A percentile compares a stretch with the other conserved stretches of the same genome.
phyloP scores from a whole-genome alignment of 2,888 invertebrate genomes.

The Galeopsomyia nigrocyanea region DNA sequence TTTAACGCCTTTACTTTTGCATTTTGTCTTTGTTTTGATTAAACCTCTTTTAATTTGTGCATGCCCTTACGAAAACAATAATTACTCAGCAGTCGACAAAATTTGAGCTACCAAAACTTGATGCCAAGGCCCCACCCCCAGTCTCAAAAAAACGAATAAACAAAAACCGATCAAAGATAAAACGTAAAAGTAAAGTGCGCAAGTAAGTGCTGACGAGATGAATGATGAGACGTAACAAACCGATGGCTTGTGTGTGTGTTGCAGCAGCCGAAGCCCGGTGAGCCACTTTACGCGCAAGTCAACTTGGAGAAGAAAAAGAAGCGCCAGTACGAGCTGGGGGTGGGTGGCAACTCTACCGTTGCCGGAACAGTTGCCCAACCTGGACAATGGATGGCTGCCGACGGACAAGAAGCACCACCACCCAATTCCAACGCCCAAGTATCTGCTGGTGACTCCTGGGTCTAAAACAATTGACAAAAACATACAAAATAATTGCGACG shows the following conservation, averaged over 20 bases:
- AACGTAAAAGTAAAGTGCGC: constrained; percentile 28
- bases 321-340: constrained; percentile 68
- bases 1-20: constrained; percentile 30
- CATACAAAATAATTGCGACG: neutral
- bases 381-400: constrained; percentile 56
- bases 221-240: neutral
- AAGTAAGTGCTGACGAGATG: constrained; percentile 1
- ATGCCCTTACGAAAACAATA: constrained; percentile 1
- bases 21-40: constrained; percentile 23
- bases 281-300: constrained; percentile 77
- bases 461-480: constrained; percentile 54
- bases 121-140: constrained; percentile 45
- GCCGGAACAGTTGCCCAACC: constrained; percentile 57
- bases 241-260: constrained; percentile 65
- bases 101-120: constrained; percentile 38
- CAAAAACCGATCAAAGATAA: constrained; percentile 41
- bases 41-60: constrained; percentile 8
- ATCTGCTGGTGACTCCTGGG: constrained; percentile 71
- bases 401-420: constrained; percentile 53
- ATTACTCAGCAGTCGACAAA: constrained; percentile 44
- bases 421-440: constrained; percentile 60
- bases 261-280: constrained; percentile 72
- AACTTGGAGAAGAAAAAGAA: constrained; percentile 76
- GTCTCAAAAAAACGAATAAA: constrained; percentile 29
- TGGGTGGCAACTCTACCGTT: constrained; percentile 56